These are phyloP conservation scores for Spongilla lacustris DNA, from an alignment of 37 sponge, comb jelly and placozoan species.

Conservation along the genomic window DNA sequence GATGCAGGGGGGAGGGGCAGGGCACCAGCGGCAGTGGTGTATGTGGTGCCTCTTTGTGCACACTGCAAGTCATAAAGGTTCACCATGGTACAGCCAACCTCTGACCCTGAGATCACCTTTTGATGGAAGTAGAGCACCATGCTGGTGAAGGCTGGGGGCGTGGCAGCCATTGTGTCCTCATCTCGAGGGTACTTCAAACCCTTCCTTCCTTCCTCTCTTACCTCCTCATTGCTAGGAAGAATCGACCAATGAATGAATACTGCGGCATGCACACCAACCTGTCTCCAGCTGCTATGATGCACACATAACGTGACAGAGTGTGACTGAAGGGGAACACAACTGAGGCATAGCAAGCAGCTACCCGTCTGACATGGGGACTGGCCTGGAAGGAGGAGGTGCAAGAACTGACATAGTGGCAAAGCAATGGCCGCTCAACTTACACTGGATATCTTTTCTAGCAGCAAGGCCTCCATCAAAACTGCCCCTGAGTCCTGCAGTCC, in stretches of 20 bases:
- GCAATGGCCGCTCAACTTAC: constrained; percentile 23
- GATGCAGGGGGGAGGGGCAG: constrained; percentile 58
- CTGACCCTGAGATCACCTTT: constrained; percentile 24
- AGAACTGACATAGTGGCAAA: not conserved
- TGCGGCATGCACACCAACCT: constrained; percentile 4
- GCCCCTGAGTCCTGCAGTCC: constrained; percentile 44
- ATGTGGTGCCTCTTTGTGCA: constrained; percentile 10
- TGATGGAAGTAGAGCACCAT: constrained; percentile 51
- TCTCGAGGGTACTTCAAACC: constrained; percentile 31
- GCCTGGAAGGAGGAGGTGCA: constrained; percentile 26
- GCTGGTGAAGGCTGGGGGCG: constrained; percentile 34
- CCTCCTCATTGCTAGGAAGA: constrained; percentile 30
- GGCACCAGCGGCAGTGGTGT: constrained; percentile 41
- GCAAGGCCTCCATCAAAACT: constrained; percentile 53
- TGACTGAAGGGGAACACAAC: constrained; percentile 69
- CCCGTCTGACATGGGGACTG: constrained; percentile 11
- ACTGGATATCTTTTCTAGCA: constrained; percentile 60
- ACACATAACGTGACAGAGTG: constrained; percentile 65
- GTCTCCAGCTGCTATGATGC: constrained; percentile 77
- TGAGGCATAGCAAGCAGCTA: constrained; percentile 42
- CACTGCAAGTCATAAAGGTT: not conserved
- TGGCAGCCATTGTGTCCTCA: not conserved
- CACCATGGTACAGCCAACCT: not conserved
- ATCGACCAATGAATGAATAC: not conserved
- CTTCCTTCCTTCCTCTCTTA: constrained; percentile 63